phyloP scores from a whole-genome alignment of 2,888 invertebrate genomes.

The Drosophila kuntzei region DNA sequence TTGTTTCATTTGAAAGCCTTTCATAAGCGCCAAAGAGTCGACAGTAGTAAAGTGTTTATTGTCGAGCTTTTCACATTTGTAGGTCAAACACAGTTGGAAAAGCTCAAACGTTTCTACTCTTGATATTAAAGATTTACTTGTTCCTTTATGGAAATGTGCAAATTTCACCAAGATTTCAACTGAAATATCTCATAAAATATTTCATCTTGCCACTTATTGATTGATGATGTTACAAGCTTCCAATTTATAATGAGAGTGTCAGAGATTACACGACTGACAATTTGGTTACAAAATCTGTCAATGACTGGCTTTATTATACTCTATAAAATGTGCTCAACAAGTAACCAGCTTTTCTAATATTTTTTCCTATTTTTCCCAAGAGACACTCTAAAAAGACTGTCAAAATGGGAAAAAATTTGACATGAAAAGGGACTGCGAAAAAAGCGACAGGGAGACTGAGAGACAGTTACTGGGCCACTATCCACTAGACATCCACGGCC shows the following conservation, averaged over 20 bases:
- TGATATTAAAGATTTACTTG: neutral
- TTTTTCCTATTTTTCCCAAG: neutral
- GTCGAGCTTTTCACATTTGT: slow-evolving; percentile 37
- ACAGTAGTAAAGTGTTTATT: slow-evolving; percentile 72
- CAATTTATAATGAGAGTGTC: slow-evolving; percentile 15
- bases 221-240: slow-evolving; percentile 38
- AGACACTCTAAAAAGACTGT: neutral
- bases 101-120: slow-evolving; percentile 10
- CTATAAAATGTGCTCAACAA: slow-evolving; percentile 7
- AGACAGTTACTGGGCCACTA: slow-evolving; percentile 15
- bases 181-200: slow-evolving; percentile 6
- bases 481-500: slow-evolving; percentile 11
- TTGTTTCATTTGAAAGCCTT: slow-evolving; percentile 31
- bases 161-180: neutral
- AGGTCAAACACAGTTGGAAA: slow-evolving; percentile 23
- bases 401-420: slow-evolving; percentile 14
- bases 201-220: slow-evolving; percentile 30
- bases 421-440: slow-evolving; percentile 36
- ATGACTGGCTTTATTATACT: neutral
- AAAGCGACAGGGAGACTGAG: slow-evolving; percentile 29
- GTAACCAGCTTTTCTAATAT: slow-evolving; percentile 11
- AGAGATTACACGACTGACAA: slow-evolving; percentile 12
- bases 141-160: neutral
- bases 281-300: slow-evolving; percentile 28
- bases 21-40: slow-evolving; percentile 68